Evolutionary conservation across 2,113 vertebrate genomes (phyloP).

Genomic region (Nothobranchius furzeri): DNA sequence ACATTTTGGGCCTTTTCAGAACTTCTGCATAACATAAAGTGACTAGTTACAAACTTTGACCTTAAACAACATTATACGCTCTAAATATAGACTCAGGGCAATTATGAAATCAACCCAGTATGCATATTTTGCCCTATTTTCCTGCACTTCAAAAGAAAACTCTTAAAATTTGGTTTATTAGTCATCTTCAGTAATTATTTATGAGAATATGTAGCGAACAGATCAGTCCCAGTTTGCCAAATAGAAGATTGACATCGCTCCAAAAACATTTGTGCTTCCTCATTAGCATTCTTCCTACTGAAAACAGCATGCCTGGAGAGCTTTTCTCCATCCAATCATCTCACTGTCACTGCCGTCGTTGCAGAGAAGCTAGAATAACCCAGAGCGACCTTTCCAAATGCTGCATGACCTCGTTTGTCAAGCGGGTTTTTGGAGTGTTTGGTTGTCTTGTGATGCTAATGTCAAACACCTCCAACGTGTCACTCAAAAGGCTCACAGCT

Average conservation of each 20-base stretch:
- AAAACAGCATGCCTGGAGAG: not conserved
- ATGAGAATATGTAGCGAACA: too few relatives aligned
- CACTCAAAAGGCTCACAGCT: slow-evolving; percentile 4
- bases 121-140: slow-evolving; percentile 7
- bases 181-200: not conserved
- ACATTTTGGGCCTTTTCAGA: slow-evolving; percentile 40
- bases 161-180: not conserved
- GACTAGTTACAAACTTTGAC: slow-evolving; percentile 51
- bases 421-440: slow-evolving; percentile 5
- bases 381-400: slow-evolving; percentile 16
- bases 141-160: not conserved
- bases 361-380: not conserved
- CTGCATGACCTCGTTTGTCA: slow-evolving; percentile 7
- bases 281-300: too few relatives aligned
- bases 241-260: not conserved
- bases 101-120: not conserved
- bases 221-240: not conserved
- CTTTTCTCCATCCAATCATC: not conserved
- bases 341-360: not conserved
- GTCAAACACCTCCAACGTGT: slow-evolving; percentile 35
- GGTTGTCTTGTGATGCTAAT: slow-evolving; percentile 24
- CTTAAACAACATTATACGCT: slow-evolving; percentile 41
- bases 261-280: too few relatives aligned
- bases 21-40: slow-evolving; percentile 47
- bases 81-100: slow-evolving; percentile 4